Evolutionary conservation across 2,113 vertebrate genomes (phyloP), one percentile per base, ranked within the genome.

Genomic region (Nansenia antarctica): DNA sequence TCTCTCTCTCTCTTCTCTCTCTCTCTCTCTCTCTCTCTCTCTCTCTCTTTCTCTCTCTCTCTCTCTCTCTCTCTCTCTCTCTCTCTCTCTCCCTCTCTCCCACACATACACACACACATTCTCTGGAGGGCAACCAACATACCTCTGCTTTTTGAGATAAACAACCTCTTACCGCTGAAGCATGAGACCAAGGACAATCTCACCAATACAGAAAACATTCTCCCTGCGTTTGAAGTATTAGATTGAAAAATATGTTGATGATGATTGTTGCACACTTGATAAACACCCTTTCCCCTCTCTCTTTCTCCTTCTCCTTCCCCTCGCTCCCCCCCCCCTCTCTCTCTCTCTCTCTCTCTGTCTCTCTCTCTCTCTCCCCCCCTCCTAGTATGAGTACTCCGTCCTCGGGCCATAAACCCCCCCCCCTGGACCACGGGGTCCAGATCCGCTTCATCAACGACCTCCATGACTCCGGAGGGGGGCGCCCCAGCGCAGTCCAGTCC

Each of bases 361-460:
- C 29, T 18, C 18, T 49, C 45, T 49, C 47, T 37, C 1, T 20
- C 9, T 3, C 52, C 34, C 26, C 24, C 30, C 52, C 62, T 4
- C 73, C n/a, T 77, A 92, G 89, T 45, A 93, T 93, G 92, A 87
- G 73, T 69, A 32, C 81, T 3, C 73, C 85, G 11, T 88, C 90
- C 52, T 87, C 90, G 0, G 93, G 92, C 64, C 91, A 82, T 65
- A 93, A 86, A 82, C 90, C 70, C 42, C 90, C 70, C 42, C 93
- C 94, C 0, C 84, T 96, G 78, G 96, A 97, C 74, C 85, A 95
- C 1, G 95, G 96, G 0, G 95, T 97, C 76, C 97, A 98, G 89
- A 97, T 98, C 82, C 94, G 95, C 69, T 98, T 98, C 90, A 96
- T 97, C 73, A 92, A 94, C 3, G 93, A 97, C 80, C 82, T 94